Base-by-base conservation (phyloP, 1,140 invertebrate species). In the Calliphora vicina region DNA sequence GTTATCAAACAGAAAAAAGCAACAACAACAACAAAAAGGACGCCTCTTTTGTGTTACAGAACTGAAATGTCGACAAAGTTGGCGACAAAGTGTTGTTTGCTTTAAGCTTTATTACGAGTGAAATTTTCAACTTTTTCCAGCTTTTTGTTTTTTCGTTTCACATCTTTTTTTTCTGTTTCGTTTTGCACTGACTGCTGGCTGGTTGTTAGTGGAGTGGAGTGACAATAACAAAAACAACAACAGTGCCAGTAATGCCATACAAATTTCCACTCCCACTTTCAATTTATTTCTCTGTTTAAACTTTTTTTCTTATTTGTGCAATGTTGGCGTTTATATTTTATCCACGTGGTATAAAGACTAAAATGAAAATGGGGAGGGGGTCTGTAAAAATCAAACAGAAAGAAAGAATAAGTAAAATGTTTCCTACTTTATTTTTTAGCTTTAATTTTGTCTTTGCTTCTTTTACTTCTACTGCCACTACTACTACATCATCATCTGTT, bases 101-200 rank as follows among this genome's bases (percentile, higher is more conserved):
- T 74, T 74, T 74, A 74, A 74, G 72, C 72, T 74, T 74, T 74
- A 74, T 74, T 74, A 74, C 26, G 27, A 74, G 72, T 74, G 72
- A 74, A 74, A 35, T 74, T 74, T 74, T 74, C 27, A 15, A 74
- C 72, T 74, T 35, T 74, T 74, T 74, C 20, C 67, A 25, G 67
- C 20, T 71, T 13, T 71, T 15, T 29, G 2, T 35, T 15, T 35
- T 5, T 27, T n/a, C n/a, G 25, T 26, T 71, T 61, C 50, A 20
- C 50, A 17, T 61, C 15, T 20, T 20, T 61, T 57, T n/a, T 57
- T 17, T 20, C 50, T 61, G 15, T n/a, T n/a, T n/a, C 15, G 20
- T n/a, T 61, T 26, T 26, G 23, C 71, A 72, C 25, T 35, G 35
- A 35, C 35, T 5, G 35, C 35, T 35, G 35, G 35, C 35, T 35